Evolutionary conservation across 2,797 vertebrate species (phyloP).

Genomic region (Melanotaenia nigrans): DNA sequence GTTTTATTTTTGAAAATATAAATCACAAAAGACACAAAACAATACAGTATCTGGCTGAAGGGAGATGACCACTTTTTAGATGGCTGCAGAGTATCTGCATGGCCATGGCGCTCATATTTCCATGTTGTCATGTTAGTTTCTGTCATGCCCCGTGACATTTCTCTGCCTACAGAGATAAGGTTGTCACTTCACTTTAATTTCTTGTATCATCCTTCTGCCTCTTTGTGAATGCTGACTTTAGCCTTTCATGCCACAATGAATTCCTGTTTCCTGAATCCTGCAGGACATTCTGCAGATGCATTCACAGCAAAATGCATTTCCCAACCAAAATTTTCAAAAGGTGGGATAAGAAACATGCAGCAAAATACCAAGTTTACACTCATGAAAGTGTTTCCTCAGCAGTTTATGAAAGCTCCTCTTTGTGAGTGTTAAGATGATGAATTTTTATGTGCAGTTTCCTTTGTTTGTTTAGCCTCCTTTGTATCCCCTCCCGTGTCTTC

Average conservation of each 20-base stretch:
- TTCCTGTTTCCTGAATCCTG: slow-evolving; percentile 10
- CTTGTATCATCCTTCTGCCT: slow-evolving; percentile 11
- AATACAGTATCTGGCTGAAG: too few species aligned
- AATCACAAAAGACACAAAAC: too few species aligned
- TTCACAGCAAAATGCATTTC: slow-evolving; percentile 7
- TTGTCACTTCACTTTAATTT: background rate
- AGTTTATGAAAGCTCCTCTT: slow-evolving; percentile 37
- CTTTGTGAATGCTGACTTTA: background rate
- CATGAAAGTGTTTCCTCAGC: slow-evolving; percentile 38
- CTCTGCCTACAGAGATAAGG: too few species aligned
- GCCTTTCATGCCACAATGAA: slow-evolving; percentile 1
- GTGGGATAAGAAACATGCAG: slow-evolving; percentile 3
- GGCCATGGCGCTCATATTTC: too few species aligned
- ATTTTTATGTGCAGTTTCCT: slow-evolving; percentile 24
- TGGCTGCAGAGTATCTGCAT: too few species aligned
- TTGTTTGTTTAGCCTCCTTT: slow-evolving; percentile 54
- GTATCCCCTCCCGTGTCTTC: slow-evolving; percentile 5
- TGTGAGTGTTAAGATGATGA: slow-evolving; percentile 29
- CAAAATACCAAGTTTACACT: background rate
- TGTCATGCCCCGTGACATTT: too few species aligned
- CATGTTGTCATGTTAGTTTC: too few species aligned
- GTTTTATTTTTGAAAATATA: too few species aligned
- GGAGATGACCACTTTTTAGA: too few species aligned
- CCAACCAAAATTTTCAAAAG: slow-evolving; percentile 5
- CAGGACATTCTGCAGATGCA: slow-evolving; percentile 48